Evolutionary conservation across 2,797 vertebrate genomes (phyloP).

Genomic region (Centropyge bicolor): DNA sequence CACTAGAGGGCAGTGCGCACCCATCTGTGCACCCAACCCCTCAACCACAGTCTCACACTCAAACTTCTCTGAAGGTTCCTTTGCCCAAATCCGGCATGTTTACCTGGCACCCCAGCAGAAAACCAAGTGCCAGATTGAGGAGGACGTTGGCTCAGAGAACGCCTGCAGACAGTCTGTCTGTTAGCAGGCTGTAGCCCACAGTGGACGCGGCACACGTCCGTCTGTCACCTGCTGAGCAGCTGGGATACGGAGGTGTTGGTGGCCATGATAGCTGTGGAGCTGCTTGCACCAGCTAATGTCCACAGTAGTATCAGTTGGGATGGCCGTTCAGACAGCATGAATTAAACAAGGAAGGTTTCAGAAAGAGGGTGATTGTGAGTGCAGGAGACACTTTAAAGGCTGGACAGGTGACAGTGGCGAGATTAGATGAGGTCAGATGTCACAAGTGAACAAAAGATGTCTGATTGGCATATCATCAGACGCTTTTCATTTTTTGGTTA

Average conservation of each 20-base stretch:
- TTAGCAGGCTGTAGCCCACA: slow-evolving; percentile 24
- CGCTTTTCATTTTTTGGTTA: neutral
- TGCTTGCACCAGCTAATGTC: slow-evolving; percentile 40
- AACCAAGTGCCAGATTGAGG: slow-evolving; percentile 57
- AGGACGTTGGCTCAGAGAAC: slow-evolving; percentile 50
- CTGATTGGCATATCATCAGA: neutral
- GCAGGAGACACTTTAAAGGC: slow-evolving; percentile 12
- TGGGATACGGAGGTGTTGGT: slow-evolving; percentile 22
- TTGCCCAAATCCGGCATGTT: slow-evolving; percentile 31
- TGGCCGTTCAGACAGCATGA: neutral
- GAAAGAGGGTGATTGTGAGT: neutral
- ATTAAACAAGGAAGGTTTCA: neutral
- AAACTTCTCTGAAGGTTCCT: slow-evolving; percentile 32
- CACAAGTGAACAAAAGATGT: neutral
- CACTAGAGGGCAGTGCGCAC: slow-evolving; percentile 62
- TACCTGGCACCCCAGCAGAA: slow-evolving; percentile 41
- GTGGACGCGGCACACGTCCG: neutral
- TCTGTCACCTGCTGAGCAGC: slow-evolving; percentile 56
- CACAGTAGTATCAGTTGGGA: neutral
- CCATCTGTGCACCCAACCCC: neutral
- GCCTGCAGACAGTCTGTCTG: slow-evolving; percentile 41
- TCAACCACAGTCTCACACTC: neutral
- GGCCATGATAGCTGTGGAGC: slow-evolving; percentile 1
- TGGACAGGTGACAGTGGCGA: neutral
- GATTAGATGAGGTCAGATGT: neutral